Percentiles rank a stretch among this genome's conserved stretches.
Conservation (phyloP, 2,113 vertebrate species). For the Myrmecobius fasciatus region DNA sequence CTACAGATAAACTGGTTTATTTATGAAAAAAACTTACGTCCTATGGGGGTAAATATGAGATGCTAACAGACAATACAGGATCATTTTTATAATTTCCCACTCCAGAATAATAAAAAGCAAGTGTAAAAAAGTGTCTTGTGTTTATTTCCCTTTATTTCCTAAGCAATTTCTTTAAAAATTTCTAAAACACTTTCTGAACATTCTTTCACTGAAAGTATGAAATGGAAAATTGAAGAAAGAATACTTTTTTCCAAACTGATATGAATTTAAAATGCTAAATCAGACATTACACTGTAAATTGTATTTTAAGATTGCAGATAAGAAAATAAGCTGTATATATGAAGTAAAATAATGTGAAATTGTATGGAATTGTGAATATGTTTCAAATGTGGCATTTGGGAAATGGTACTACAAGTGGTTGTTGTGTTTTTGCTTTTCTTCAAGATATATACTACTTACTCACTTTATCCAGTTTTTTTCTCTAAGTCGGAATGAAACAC, state of each 20-base stretch:
- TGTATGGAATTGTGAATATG: constrained; percentile 51
- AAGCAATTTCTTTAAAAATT: constrained; percentile 38
- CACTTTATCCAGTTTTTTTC: constrained; percentile 43
- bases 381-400: constrained; percentile 42
- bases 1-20: neutral
- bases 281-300: constrained; percentile 17
- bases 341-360: constrained; percentile 45
- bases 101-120: constrained; percentile 32
- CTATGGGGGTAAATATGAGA: neutral
- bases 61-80: constrained; percentile 19
- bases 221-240: constrained; percentile 35
- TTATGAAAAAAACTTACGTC: constrained; percentile 52
- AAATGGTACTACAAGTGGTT: constrained; percentile 39
- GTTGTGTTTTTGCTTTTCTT: constrained; percentile 46
- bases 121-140: neutral
- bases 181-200: constrained; percentile 48
- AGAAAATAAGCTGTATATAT: neutral
- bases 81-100: constrained; percentile 56
- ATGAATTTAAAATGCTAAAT: constrained; percentile 51
- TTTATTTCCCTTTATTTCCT: neutral
- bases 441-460: constrained; percentile 22
- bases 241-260: constrained; percentile 25
- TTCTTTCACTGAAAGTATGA: constrained; percentile 23
- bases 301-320: constrained; percentile 38
- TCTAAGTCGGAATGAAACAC: constrained; percentile 35